phyloP scores from a whole-genome alignment of 1,140 invertebrate genomes.

The Bombus haemorrhoidalis region DNA sequence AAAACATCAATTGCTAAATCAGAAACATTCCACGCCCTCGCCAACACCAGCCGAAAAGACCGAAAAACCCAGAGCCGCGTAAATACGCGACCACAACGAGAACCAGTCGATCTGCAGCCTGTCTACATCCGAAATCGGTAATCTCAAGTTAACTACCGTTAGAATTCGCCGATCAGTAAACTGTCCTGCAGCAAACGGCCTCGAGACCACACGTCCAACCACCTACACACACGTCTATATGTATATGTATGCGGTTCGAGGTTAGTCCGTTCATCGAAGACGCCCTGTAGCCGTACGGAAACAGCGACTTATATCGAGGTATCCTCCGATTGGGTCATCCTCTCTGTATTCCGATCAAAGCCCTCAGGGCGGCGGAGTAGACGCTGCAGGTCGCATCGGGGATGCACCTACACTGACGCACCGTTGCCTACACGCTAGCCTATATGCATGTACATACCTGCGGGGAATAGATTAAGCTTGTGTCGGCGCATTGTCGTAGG shows the following conservation, averaged over 20 bases:
- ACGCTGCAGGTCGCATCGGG: conserved; percentile 57
- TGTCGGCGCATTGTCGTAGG: conserved; percentile 72
- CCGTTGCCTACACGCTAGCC: background rate
- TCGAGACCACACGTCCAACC: background rate
- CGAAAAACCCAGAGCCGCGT: background rate
- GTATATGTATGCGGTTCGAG: background rate
- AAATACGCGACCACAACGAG: no score
- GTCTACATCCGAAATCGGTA: background rate
- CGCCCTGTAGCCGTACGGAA: background rate
- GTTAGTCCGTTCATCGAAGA: conserved; percentile 2
- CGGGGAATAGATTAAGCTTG: conserved; percentile 66
- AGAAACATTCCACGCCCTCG: no score
- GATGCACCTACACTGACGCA: conserved; percentile 19
- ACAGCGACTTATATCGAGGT: conserved; percentile 36
- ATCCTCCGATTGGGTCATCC: conserved; percentile 35
- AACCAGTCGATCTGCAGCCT: background rate
- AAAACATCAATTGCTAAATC: no score
- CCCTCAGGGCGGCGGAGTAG: conserved; percentile 59
- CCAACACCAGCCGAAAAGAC: no score
- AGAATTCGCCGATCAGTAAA: conserved; percentile 19
- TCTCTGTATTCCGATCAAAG: conserved; percentile 70
- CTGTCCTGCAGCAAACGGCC: background rate
- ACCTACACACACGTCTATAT: background rate
- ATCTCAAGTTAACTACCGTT: conserved; percentile 29
- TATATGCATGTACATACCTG: conserved; percentile 44